Conservation (phyloP, 2,888 invertebrate genomes). For the Perizoma flavofasciatum region DNA sequence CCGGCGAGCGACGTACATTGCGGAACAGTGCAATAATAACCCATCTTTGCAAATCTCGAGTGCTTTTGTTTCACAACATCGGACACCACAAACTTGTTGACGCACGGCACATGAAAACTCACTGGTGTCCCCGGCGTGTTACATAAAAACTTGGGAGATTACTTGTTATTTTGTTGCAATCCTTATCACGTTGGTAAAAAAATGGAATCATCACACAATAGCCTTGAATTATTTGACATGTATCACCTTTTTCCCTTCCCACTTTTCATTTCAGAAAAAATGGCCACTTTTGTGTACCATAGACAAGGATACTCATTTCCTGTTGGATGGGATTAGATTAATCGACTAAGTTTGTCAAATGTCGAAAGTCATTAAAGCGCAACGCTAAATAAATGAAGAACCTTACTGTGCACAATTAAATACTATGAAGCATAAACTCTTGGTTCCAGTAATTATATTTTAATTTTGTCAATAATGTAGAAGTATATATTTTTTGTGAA, state of each 20-base stretch:
- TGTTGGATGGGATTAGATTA: constrained; percentile 17
- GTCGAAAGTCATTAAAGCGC: neutral
- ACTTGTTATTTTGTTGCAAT: constrained; percentile 66
- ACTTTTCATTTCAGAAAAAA: constrained; percentile 57
- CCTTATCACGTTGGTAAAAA: constrained; percentile 79
- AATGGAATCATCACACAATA: constrained; percentile 79
- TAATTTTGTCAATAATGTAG: no score
- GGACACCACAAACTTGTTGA: constrained; percentile 37
- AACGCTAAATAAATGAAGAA: constrained; percentile 2
- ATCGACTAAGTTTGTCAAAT: constrained; percentile 38
- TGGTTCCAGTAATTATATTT: no score
- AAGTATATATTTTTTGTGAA: no score
- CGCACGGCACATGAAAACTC: constrained; percentile 53
- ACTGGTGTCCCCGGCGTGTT: constrained; percentile 34
- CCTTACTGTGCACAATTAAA: neutral
- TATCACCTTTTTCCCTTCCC: constrained; percentile 77
- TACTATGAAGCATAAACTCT: no score
- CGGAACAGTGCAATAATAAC: constrained; percentile 81
- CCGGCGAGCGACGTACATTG: constrained; percentile 82
- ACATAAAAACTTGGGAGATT: constrained; percentile 41
- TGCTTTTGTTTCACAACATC: constrained; percentile 48
- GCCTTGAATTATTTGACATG: constrained; percentile 83
- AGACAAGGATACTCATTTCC: constrained; percentile 46
- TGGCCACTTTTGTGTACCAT: constrained; percentile 56
- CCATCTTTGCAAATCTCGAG: constrained; percentile 60